phyloP scores from a whole-genome alignment of 2,797 vertebrate genomes.

The Monodelphis domestica region DNA sequence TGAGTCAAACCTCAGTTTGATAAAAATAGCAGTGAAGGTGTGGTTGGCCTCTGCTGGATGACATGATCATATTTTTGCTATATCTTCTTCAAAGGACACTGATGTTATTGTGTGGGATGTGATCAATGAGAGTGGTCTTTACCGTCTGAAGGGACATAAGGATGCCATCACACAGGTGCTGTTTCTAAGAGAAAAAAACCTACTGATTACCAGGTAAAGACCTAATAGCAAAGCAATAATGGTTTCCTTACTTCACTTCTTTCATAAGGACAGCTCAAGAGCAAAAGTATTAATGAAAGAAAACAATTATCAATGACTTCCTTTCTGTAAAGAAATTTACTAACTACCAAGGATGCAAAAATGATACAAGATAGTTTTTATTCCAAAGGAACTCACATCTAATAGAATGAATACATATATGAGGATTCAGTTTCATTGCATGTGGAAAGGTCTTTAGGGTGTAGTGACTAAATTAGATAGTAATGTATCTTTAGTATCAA shows the following conservation, averaged over 20 bases:
- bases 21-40: neutral
- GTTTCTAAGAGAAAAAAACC: conserved; percentile 93
- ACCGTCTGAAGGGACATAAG: conserved; percentile 95
- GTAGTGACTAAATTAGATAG: neutral
- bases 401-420: neutral
- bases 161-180: conserved; percentile 92
- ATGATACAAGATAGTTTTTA: neutral
- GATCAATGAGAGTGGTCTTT: conserved; percentile 96
- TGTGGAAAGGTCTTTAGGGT: neutral
- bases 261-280: neutral
- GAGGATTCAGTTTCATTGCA: neutral
- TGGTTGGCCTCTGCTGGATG: neutral
- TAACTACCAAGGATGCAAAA: neutral
- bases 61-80: neutral
- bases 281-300: neutral
- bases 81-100: conserved; percentile 90
- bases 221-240: neutral
- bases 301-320: neutral
- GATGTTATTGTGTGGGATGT: conserved; percentile 98
- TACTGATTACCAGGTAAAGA: conserved; percentile 93
- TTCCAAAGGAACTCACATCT: neutral
- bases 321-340: neutral
- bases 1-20: neutral
- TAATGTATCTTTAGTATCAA: neutral
- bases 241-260: neutral